Evolutionary conservation across 2,113 vertebrate species (phyloP).

Genomic region (Sigmodon hispidus): DNA sequence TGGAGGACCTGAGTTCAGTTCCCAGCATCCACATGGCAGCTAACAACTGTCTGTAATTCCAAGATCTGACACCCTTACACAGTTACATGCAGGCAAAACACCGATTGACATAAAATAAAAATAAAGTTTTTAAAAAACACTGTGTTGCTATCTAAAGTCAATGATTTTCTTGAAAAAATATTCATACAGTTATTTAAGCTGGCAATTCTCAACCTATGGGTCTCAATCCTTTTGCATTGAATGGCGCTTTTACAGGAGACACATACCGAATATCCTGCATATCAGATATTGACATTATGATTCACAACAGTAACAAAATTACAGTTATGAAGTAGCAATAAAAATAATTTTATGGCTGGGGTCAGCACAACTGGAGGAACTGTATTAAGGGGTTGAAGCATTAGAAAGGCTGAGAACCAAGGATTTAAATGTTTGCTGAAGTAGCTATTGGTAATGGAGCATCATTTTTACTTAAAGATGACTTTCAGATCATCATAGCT

Average conservation of each 20-base stretch:
- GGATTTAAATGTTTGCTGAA: slow-evolving; percentile 16
- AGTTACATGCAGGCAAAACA: too few species aligned
- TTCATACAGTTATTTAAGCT: slow-evolving; percentile 37
- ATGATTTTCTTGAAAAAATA: slow-evolving; percentile 28
- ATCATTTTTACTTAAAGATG: slow-evolving; percentile 22
- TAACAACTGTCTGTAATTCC: too few species aligned
- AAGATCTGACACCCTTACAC: too few species aligned
- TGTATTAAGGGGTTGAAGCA: not conserved
- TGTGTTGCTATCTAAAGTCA: not conserved
- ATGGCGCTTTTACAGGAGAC: not conserved
- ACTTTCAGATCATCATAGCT: not conserved
- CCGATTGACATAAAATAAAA: too few species aligned
- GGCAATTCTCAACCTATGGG: not conserved
- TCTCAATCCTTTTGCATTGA: not conserved
- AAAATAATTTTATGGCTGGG: not conserved
- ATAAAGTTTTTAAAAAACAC: too few species aligned
- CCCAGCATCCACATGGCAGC: too few species aligned
- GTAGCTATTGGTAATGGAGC: slow-evolving; percentile 13
- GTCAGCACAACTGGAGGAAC: not conserved
- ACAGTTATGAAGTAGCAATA: not conserved
- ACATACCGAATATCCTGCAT: too few species aligned
- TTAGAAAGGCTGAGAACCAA: not conserved
- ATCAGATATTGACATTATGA: not conserved
- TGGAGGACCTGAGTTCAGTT: too few species aligned
- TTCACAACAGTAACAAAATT: not conserved